Conservation (phyloP, 2,888 invertebrate genomes). For the Conops quadrifasciatus region DNA sequence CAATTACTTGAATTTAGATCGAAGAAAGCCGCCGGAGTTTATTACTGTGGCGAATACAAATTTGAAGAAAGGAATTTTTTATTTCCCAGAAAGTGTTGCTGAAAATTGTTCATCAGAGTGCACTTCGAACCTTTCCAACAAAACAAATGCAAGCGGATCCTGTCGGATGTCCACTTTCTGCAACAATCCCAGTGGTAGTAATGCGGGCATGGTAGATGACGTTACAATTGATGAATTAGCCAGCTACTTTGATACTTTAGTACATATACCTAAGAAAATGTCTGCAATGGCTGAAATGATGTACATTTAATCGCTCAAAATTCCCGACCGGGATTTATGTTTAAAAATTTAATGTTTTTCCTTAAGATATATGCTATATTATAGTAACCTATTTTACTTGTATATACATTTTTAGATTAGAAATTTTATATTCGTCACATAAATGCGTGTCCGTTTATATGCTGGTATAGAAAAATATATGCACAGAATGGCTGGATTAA, state of each 20-base stretch:
- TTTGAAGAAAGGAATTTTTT: conserved; percentile 35
- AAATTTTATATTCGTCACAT: no score
- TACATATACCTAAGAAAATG: conserved; percentile 98
- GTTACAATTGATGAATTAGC: conserved; percentile 94
- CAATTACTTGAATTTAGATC: conserved; percentile 43
- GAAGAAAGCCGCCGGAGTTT: conserved; percentile 47
- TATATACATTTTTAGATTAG: no score
- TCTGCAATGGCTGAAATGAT: conserved; percentile 98
- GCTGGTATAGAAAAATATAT: no score
- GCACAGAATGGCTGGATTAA: no score
- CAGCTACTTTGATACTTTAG: conserved; percentile 93
- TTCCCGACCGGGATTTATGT: conserved; percentile 10
- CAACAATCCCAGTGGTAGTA: conserved; percentile 34
- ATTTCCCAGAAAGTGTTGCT: neutral
- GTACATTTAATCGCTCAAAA: conserved; percentile 77
- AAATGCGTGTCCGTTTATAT: no score
- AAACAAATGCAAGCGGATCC: neutral
- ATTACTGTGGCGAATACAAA: conserved; percentile 48
- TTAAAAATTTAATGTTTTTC: neutral
- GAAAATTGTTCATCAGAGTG: neutral
- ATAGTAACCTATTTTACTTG: no score
- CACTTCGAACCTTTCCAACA: neutral
- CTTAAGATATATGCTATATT: no score
- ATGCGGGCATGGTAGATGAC: conserved; percentile 68
- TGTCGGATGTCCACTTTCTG: conserved; percentile 31